These are phyloP conservation scores for Rhadina sibilatrix DNA, from an alignment of 2,113 vertebrate genomes.

Conservation along the genomic window DNA sequence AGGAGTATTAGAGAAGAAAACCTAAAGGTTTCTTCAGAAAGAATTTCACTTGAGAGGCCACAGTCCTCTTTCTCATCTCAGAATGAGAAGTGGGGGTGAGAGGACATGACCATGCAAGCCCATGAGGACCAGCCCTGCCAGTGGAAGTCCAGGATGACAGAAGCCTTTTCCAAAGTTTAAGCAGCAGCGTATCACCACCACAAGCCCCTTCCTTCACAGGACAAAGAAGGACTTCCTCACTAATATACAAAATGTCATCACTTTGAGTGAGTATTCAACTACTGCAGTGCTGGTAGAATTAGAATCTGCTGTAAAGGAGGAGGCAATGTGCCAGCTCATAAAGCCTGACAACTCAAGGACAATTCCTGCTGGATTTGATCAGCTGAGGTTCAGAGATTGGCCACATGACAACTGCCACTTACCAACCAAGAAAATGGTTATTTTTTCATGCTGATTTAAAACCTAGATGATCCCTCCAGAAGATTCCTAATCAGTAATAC, in stretches of 20 bases:
- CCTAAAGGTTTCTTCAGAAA: not conserved
- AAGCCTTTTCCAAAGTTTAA: not conserved
- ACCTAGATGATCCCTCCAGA: not conserved
- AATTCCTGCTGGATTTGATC: conserved; percentile 14
- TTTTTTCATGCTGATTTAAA: conserved; percentile 1
- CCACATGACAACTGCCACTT: not conserved
- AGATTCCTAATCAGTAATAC: not conserved
- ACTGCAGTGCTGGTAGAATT: not conserved
- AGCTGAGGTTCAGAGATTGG: not conserved
- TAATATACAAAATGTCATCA: not conserved
- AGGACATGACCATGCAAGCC: not conserved
- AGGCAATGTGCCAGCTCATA: not conserved
- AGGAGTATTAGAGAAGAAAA: not conserved
- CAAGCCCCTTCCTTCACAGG: not conserved
- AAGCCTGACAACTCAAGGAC: conserved; percentile 29
- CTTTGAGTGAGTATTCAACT: not conserved
- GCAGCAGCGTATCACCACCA: not conserved
- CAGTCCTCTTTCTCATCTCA: not conserved
- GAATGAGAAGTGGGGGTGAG: not conserved
- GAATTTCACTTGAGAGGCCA: not conserved
- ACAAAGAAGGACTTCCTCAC: not conserved
- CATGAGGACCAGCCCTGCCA: not conserved
- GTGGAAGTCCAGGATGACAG: not conserved
- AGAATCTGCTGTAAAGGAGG: not conserved
- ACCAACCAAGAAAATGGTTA: not conserved